These are phyloP conservation scores for Aelia acuminata DNA, from an alignment of 2,888 invertebrate species.

Conservation along the genomic window DNA sequence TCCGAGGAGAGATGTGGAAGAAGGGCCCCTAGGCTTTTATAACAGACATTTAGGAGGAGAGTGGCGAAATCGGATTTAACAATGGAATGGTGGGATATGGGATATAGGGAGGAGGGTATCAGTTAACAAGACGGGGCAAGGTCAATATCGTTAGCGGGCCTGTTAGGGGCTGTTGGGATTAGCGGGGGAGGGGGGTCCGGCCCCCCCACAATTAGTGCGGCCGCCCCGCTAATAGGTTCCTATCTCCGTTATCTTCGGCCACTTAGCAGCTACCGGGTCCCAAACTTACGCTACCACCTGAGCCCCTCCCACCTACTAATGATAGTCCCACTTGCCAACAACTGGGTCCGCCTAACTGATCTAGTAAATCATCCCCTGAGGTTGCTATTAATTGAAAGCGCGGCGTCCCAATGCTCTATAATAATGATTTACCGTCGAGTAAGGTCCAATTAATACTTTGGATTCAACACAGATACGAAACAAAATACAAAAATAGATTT, in stretches of 20 bases:
- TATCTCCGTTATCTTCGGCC: conserved; percentile 44
- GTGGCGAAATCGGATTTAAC: conserved; percentile 47
- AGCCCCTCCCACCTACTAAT: conserved; percentile 6
- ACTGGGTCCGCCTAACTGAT: neutral
- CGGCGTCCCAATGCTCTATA: neutral
- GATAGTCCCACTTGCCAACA: neutral
- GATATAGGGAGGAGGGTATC: conserved; percentile 48
- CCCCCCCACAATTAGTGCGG: conserved; percentile 45
- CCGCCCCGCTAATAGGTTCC: conserved; percentile 37
- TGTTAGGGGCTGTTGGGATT: conserved; percentile 43
- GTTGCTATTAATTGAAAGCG: conserved; percentile 9
- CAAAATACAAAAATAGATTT: neutral
- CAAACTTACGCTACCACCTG: conserved; percentile 40
- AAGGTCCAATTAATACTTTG: neutral
- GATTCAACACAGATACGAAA: neutral
- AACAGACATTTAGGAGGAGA: conserved; percentile 1
- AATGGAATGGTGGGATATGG: conserved; percentile 46
- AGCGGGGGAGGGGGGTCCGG: conserved; percentile 23
- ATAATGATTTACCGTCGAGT: neutral
- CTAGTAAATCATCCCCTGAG: neutral
- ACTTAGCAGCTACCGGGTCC: conserved; percentile 40
- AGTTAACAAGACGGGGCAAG: conserved; percentile 44
- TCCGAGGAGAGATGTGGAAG: neutral
- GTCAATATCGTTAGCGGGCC: conserved; percentile 41
- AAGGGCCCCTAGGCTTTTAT: neutral